Evolutionary conservation across 53 echinoderm and acorn worm species (phyloP).

Genomic region (Holothuria leucospilota): DNA sequence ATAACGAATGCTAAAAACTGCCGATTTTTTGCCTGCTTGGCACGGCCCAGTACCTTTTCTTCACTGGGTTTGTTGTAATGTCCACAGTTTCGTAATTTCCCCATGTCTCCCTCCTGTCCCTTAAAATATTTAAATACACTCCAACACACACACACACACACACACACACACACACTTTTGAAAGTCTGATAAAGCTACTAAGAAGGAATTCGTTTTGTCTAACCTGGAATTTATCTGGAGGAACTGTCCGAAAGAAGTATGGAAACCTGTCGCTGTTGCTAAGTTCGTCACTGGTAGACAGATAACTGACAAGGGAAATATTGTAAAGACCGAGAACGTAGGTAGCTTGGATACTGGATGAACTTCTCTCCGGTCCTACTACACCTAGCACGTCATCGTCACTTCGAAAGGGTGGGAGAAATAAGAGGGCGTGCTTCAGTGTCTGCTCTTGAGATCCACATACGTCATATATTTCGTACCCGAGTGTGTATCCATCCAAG

Average conservation of each 20-base stretch:
- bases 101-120: too few species aligned
- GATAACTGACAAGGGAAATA: constrained; percentile 86
- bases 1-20: too few species aligned
- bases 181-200: too few species aligned
- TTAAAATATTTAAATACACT: too few species aligned
- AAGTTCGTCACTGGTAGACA: constrained; percentile 90
- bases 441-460: constrained; percentile 79
- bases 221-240: constrained; percentile 85
- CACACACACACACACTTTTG: too few species aligned
- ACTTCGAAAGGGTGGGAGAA: constrained; percentile 69
- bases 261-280: constrained; percentile 80
- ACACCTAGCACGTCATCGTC: constrained; percentile 70
- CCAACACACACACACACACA: too few species aligned
- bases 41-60: too few species aligned
- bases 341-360: constrained; percentile 85
- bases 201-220: neutral
- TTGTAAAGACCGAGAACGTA: constrained; percentile 81
- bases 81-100: too few species aligned
- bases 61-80: too few species aligned
- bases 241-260: constrained; percentile 88
- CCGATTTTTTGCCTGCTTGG: too few species aligned
- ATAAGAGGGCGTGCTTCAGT: constrained; percentile 70
- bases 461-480: constrained; percentile 91
- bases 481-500: constrained; percentile 68
- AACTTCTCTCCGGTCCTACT: constrained; percentile 90